phyloP scores from a whole-genome alignment of 23 tunicate genomes.

The Trididemnum miniatum region DNA sequence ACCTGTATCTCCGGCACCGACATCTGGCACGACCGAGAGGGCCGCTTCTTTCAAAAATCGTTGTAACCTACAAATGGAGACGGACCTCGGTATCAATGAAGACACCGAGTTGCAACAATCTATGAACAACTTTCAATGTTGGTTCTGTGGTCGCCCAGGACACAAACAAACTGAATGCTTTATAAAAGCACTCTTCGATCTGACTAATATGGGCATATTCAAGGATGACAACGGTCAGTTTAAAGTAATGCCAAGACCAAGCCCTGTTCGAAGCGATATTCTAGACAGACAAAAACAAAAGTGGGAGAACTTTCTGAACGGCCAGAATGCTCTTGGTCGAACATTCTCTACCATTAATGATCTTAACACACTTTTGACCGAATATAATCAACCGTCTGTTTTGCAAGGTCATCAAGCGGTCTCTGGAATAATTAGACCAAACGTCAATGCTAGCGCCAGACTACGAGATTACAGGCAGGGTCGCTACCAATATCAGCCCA shows the following conservation, averaged over 20 bases:
- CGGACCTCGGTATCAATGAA: too few species aligned
- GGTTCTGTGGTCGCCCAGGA: background rate
- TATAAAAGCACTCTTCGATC: background rate
- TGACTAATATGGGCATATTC: background rate
- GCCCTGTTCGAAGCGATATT: background rate
- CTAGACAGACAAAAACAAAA: background rate
- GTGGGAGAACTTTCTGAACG: background rate
- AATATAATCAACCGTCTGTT: background rate
- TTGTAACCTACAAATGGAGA: too few species aligned
- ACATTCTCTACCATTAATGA: background rate
- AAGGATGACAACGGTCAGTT: background rate
- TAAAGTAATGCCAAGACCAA: background rate
- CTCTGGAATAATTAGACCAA: too few species aligned
- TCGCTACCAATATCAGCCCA: background rate
- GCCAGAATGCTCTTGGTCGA: background rate
- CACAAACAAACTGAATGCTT: background rate
- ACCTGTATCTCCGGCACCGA: too few species aligned
- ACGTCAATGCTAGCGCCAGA: too few species aligned
- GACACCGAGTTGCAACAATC: too few species aligned
- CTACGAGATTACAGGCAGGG: background rate
- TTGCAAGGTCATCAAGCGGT: too few species aligned
- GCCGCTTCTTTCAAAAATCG: too few species aligned
- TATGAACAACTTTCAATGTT: too few species aligned
- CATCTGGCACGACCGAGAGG: too few species aligned
- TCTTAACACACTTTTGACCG: too few species aligned